Conservation (phyloP, 2,113 vertebrate genomes). For the Burhinus bistriatus region DNA sequence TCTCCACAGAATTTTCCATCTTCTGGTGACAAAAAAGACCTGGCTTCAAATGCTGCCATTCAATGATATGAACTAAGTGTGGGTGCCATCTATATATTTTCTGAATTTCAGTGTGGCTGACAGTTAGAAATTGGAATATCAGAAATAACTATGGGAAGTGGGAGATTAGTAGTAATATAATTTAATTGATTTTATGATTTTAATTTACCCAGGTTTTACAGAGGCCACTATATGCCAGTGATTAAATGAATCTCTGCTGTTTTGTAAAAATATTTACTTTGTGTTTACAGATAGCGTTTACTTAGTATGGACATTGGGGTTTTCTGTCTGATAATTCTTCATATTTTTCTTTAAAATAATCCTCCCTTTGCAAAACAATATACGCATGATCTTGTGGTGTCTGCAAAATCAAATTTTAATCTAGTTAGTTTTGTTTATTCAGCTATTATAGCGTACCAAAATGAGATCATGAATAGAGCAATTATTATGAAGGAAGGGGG, state of each 20-base stretch:
- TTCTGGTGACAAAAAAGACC: not conserved
- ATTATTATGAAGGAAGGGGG: not conserved
- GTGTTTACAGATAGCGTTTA: not conserved
- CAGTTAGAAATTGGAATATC: not conserved
- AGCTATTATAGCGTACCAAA: not conserved
- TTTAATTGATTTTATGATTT: not conserved
- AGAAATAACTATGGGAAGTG: not conserved
- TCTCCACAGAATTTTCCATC: not conserved
- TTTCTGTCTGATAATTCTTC: not conserved
- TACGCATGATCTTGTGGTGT: not conserved
- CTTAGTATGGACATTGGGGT: not conserved
- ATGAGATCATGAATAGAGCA: not conserved
- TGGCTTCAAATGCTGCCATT: not conserved
- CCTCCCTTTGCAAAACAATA: not conserved
- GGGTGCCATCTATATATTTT: not conserved
- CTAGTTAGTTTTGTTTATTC: constrained; percentile 5
- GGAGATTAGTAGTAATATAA: not conserved
- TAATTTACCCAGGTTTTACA: not conserved
- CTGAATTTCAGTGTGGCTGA: not conserved
- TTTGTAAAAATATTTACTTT: not conserved
- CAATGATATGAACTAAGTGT: not conserved
- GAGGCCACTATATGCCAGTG: not conserved
- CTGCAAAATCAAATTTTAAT: not conserved
- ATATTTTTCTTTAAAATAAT: constrained; percentile 5
- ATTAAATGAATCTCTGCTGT: not conserved